Evolutionary conservation across 2,797 vertebrate species (phyloP), one percentile per base, ranked within the genome.

Genomic region (Molossus molossus): DNA sequence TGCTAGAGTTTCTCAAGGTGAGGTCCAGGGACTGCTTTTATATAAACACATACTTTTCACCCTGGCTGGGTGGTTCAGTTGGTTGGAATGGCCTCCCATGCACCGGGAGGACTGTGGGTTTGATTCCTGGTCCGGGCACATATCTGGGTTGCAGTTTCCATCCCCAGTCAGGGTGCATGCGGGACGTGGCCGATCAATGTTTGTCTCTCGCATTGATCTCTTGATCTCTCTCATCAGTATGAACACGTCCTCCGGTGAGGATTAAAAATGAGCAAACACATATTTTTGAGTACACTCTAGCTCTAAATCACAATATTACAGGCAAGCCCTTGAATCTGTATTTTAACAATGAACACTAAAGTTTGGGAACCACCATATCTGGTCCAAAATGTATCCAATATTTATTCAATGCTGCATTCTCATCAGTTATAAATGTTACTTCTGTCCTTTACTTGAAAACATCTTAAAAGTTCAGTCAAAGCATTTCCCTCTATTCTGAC

Each of bases 381-480:
- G 17, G 10, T 25, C n/a, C 29, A 82, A 73, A 45, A 37, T 53
- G 55, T 57, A 75, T 85, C 76, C 53, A 92, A 72, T 75, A 75
- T 15, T 50, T 57, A 79, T 7, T 77, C 23, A 57, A 55, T 53
- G 20, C 12, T 77, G 1, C 48, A 62, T 83, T 88, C 21, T 91
- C 21, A 80, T 76, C 29, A 62, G 58, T 86, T 92, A 14, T 55
- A 72, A 64, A 65, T 53, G 20, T 3, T 53, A 20, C 6, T 14
- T 55, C 9, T 87, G 53, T 11, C 33, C 15, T 91, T 73, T 80
- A 64, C 11, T 62, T 88, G 21, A 82, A 80, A 91, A 1, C 25
- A 81, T 75, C 45, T 88, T 83, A 37, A 88, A 93, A 87, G 12
- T 75, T 93, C 48, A 83, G 48, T 75, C 58, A 86, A 81, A 80